Percentiles rank a stretch among this genome's conserved stretches.
These are phyloP conservation scores for Caenorhabditis briggsae DNA, from an alignment of 1,140 invertebrate species.

Conservation along the genomic window DNA sequence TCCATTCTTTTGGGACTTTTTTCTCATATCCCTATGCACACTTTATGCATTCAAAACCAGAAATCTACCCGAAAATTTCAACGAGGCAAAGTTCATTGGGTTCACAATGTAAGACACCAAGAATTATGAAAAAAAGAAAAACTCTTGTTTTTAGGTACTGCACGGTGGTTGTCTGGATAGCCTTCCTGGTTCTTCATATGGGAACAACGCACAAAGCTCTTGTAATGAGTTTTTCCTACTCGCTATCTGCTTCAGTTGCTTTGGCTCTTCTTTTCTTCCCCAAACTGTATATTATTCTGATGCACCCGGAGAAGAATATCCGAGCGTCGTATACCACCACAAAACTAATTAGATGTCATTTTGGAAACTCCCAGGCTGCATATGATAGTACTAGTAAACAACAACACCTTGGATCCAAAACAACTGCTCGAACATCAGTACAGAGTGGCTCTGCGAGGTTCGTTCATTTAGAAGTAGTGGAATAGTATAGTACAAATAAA, in stretches of 20 bases:
- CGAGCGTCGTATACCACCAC: conserved; percentile 85
- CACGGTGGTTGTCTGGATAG: conserved; percentile 89
- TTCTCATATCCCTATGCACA: conserved; percentile 86
- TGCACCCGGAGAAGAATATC: conserved; percentile 86
- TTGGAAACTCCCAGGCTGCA: conserved; percentile 80
- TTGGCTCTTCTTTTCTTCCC: conserved; percentile 86
- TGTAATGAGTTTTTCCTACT: conserved; percentile 81
- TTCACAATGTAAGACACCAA: conserved; percentile 81
- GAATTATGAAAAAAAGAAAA: background rate
- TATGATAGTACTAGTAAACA: conserved; percentile 71
- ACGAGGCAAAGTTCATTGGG: conserved; percentile 87
- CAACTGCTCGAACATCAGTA: conserved; percentile 69
- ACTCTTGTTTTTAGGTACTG: conserved; percentile 84
- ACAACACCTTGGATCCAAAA: conserved; percentile 73
- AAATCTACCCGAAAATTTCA: conserved; percentile 90
- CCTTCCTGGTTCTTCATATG: conserved; percentile 89
- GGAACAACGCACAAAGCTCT: conserved; percentile 84
- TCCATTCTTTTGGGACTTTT: conserved; percentile 86
- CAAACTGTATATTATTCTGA: conserved; percentile 86
- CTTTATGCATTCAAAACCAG: conserved; percentile 88
- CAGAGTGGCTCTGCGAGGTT: conserved; percentile 75
- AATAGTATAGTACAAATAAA: too few species aligned
- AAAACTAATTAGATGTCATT: conserved; percentile 85
- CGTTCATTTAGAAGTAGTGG: background rate
- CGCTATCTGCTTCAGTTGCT: conserved; percentile 84